Conservation (phyloP, 2,797 vertebrate genomes). For the Bufotes viridis region DNA sequence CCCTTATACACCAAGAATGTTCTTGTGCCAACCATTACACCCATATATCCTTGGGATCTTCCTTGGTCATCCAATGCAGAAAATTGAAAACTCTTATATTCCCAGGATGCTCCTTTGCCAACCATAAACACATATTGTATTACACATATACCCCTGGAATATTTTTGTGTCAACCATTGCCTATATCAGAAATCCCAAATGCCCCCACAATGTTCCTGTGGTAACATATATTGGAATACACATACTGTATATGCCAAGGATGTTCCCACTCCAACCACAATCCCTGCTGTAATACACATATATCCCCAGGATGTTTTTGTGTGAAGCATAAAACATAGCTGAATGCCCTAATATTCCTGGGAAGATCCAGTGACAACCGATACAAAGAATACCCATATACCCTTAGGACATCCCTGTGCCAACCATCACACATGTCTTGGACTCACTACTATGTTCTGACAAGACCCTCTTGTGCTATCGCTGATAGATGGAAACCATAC, state of each 20-base stretch:
- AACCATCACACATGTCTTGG: background rate
- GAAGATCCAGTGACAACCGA: background rate
- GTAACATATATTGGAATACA: background rate
- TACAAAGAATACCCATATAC: background rate
- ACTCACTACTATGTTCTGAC: conserved; percentile 26
- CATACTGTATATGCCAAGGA: too few species aligned
- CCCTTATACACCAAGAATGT: background rate
- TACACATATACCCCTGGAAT: background rate
- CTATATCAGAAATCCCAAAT: background rate
- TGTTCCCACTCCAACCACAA: background rate
- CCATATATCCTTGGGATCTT: background rate
- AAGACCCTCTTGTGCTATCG: background rate
- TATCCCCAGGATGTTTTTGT: background rate
- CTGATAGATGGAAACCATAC: conserved; percentile 26
- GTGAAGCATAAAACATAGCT: background rate
- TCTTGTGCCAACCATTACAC: background rate
- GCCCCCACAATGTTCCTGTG: background rate
- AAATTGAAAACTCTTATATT: background rate
- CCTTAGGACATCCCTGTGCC: background rate
- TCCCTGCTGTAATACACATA: background rate
- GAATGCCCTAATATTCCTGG: background rate
- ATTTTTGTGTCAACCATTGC: background rate
- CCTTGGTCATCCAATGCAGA: background rate
- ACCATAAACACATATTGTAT: too few species aligned
- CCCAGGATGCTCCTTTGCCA: too few species aligned